Evolutionary conservation across 1,140 invertebrate genomes (phyloP), one percentile per base, ranked within the genome.

Genomic region (Bombyx mori): DNA sequence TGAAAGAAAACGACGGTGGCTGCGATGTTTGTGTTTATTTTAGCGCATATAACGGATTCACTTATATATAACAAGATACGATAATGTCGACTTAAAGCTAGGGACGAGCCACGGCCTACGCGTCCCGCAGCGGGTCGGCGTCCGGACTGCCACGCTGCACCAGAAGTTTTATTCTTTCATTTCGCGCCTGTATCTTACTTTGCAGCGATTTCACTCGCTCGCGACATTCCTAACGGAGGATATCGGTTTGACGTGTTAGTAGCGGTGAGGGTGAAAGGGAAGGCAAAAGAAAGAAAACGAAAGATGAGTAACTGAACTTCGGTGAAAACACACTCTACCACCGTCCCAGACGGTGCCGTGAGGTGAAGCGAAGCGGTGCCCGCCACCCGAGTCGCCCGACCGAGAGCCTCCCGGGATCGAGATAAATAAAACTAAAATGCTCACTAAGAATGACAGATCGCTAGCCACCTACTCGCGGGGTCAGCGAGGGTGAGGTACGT

Each of bases 161-260:
- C 72, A 97, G 89, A 58, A 96, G 88, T 88, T 96, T 97, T 69
- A 96, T 94, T 74, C 95, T 93, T 88, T 97, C 95, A 79, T 92
- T 93, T 66, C 94, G 92, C 84, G 94, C 92, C 71, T 92, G 91
- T 71, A 97, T 94, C 91, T 96, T 96, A 90, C 92, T 94, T 86
- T 97, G 95, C 73, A 97, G 91, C 69, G 91, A 91, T 85, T 94
- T 94, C 66, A 96, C 93, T 88, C 91, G 92, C 86, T 97, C 95
- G 80, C 93, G 93, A 91, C 91, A 95, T 75, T 91, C 92, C 95
- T 97, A 90, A 64, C 83, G 73, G 82, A 87, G 74, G 78, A 88
- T 75, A 84, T 76, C 75, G 73, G 67, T 74, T 68, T 48, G 57
- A 79, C 75, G 66, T 75, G 79, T 77, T 82, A 86, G 77, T 82